Base-by-base conservation (phyloP, 2,888 invertebrate genomes). In the Polia nebulosa region DNA sequence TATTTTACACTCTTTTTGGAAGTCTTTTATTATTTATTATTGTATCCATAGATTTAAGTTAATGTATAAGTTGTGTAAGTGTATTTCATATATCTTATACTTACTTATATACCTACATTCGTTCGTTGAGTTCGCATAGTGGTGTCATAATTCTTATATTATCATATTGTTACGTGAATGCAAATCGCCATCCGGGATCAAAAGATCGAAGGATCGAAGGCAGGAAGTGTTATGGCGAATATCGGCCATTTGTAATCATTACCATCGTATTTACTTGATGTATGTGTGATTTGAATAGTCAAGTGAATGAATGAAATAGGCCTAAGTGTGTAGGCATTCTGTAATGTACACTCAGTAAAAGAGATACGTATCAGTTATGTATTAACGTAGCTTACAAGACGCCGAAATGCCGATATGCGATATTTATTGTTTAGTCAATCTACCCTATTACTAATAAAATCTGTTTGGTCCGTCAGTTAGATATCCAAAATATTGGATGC, bases 141-240 rank as follows among this genome's bases (percentile, higher is more conserved):
- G 25, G 17, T 58, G 39, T 25, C 39, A 39, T 73, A 64, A 58
- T 13, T 51, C 6, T 8, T n/a, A 20, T 9, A 44, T 62, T 56
- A 25, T 62, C 59, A 55, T 65, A 53, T 55, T 22, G 41, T 78
- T 69, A 61, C 45, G 47, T 52, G 45, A 59, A 85, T 83, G 76
- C 67, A 78, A 80, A 81, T 76, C 49, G 22, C 58, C 36, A 71
- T 81, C 80, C 83, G 81, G 85, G 84, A 77, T 81, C 78, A 78
- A 81, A 72, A 80, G 78, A 60, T 65, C 62, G 61, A 64, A 66
- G 70, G 60, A 69, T 60, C 27, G 60, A 55, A 34, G 22, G 8
- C 61, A 65, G 78, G 78, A 77, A 73, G 61, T 68, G 22, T 69
- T 52, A 56, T 34, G 3, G 39, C 27, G 41, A 65, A 59, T 72